These are phyloP conservation scores for Anas platyrhynchos DNA, from an alignment of 2,113 vertebrate species.

Conservation along the genomic window DNA sequence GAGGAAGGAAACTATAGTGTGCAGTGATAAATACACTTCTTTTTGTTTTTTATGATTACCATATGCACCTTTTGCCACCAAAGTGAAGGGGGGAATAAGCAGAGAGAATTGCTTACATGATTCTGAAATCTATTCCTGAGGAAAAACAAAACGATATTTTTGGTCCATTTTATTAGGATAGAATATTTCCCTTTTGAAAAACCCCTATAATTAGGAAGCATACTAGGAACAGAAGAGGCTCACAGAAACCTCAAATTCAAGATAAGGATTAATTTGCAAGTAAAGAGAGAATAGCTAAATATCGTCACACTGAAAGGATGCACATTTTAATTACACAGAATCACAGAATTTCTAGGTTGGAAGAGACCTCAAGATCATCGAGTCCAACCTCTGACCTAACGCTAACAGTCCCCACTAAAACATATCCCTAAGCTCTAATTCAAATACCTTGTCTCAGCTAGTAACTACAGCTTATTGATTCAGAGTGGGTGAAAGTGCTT, in stretches of 20 bases:
- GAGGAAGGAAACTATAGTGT: slow-evolving; percentile 5
- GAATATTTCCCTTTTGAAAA: neutral
- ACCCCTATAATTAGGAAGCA: neutral
- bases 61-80: neutral
- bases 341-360: no score
- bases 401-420: no score
- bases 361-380: no score
- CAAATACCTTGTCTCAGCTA: neutral
- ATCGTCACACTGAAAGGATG: neutral
- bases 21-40: neutral
- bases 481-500: neutral
- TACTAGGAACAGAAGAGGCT: slow-evolving; percentile 21
- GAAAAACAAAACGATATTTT: neutral
- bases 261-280: neutral
- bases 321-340: neutral
- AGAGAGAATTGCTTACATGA: slow-evolving; percentile 4
- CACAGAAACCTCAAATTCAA: neutral
- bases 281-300: neutral
- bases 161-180: neutral
- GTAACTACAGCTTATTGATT: neutral
- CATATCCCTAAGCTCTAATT: neutral
- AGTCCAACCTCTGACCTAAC: no score
- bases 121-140: slow-evolving; percentile 8
- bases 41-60: neutral
- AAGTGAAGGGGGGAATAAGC: neutral